Evolutionary conservation across 23 tunicate genomes (phyloP).

Genomic region (Diplosoma virens): DNA sequence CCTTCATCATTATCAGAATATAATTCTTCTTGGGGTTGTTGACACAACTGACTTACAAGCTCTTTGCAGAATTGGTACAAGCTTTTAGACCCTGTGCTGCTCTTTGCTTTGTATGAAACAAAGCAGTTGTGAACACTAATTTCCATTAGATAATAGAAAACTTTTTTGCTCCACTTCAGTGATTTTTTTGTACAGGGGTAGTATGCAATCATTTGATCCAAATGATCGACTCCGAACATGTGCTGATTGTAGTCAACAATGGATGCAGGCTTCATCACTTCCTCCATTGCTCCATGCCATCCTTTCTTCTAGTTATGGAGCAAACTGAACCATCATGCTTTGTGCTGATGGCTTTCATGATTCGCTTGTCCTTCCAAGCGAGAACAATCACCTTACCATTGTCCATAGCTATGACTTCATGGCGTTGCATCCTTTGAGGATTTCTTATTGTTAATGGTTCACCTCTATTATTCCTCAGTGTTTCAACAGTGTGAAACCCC

Average conservation of each 20-base stretch:
- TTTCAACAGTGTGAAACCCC: slow-evolving; percentile 28
- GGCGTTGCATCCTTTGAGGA: slow-evolving; percentile 9
- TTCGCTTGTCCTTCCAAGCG: slow-evolving; percentile 35
- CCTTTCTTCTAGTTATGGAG: slow-evolving; percentile 11
- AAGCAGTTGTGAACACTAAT: slow-evolving; percentile 33
- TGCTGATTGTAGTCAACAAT: slow-evolving; percentile 25
- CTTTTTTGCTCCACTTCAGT: slow-evolving; percentile 35
- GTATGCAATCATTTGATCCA: slow-evolving; percentile 37
- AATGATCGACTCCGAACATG: slow-evolving; percentile 35
- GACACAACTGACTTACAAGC: slow-evolving; percentile 15
- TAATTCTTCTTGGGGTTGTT: slow-evolving; percentile 11
- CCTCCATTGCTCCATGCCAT: slow-evolving; percentile 7
- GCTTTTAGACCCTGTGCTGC: slow-evolving; percentile 3
- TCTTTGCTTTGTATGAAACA: slow-evolving; percentile 4
- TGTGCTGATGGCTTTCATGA: slow-evolving; percentile 43
- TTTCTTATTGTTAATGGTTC: not conserved
- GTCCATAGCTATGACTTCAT: slow-evolving; percentile 4
- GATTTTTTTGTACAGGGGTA: slow-evolving; percentile 28
- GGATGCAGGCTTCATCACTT: slow-evolving; percentile 16
- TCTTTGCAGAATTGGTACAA: not conserved
- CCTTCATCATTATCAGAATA: slow-evolving; percentile 1
- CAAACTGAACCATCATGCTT: slow-evolving; percentile 19
- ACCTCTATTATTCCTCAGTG: slow-evolving; percentile 1
- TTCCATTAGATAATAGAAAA: slow-evolving; percentile 33
- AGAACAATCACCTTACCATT: slow-evolving; percentile 21